Evolutionary conservation across 2,113 vertebrate species (phyloP).

Genomic region (Drymodes brunneopygia): DNA sequence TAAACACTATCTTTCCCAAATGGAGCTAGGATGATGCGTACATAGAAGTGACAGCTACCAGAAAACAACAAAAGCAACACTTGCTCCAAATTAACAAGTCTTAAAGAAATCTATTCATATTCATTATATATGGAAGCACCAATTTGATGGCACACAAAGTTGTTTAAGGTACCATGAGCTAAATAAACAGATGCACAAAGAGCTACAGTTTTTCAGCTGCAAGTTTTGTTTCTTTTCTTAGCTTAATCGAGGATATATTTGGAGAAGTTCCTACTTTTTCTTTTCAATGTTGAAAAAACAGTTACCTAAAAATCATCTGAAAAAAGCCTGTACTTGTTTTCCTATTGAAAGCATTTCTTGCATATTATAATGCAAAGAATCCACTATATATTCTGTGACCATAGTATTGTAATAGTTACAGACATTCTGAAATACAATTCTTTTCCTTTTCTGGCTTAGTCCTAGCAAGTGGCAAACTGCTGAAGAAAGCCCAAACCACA

Average conservation of each 20-base stretch:
- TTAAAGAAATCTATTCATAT: neutral
- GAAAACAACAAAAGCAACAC: neutral
- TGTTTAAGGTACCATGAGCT: neutral
- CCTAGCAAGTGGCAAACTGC: neutral
- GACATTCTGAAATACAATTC: neutral
- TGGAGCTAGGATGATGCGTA: neutral
- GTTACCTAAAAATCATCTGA: neutral
- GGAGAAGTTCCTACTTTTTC: neutral
- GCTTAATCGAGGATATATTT: neutral
- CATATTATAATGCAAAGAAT: neutral
- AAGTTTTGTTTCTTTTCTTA: neutral
- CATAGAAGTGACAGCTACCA: neutral
- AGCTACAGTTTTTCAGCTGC: neutral
- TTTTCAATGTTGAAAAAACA: neutral
- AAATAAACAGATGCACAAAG: neutral
- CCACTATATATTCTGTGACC: neutral
- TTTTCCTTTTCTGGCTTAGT: neutral
- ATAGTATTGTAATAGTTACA: neutral
- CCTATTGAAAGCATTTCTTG: neutral
- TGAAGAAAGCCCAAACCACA: neutral
- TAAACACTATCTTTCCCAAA: neutral
- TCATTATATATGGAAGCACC: neutral
- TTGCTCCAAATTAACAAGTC: neutral
- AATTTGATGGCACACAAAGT: neutral
- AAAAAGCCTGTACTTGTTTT: neutral